Percentiles rank a stretch among this genome's conserved stretches.
These are phyloP conservation scores for Orientallactaga sibirica DNA, from an alignment of 2,797 vertebrate genomes.

Conservation along the genomic window DNA sequence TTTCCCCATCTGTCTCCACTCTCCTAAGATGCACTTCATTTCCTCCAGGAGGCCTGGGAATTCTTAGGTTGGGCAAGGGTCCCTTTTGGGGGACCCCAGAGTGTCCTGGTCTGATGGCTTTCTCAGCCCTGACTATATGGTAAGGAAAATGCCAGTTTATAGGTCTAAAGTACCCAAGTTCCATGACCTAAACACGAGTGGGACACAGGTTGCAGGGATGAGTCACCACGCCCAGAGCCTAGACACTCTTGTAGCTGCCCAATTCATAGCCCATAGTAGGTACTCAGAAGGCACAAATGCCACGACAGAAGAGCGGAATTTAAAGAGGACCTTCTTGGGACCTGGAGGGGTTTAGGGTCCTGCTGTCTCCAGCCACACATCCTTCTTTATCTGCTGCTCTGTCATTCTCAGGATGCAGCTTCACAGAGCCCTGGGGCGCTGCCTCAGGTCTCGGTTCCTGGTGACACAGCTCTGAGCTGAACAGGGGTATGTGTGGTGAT, in stretches of 20 bases:
- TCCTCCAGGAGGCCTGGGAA: constrained; percentile 27
- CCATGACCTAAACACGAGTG: background rate
- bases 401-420: background rate
- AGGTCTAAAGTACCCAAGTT: background rate
- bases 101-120: background rate
- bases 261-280: background rate
- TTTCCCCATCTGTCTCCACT: no score
- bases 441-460: background rate
- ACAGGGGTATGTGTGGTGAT: background rate
- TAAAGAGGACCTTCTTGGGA: background rate
- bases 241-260: background rate
- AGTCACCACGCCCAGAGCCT: background rate
- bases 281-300: background rate
- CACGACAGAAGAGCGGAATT: background rate
- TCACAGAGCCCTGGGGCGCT: background rate
- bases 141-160: background rate
- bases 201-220: background rate
- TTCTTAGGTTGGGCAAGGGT: background rate
- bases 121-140: background rate
- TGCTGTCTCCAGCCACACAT: background rate
- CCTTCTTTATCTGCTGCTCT: background rate
- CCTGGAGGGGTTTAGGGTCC: background rate
- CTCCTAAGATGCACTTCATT: background rate
- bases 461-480: background rate
- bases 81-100: background rate